Evolutionary conservation across 2,888 invertebrate species (phyloP).

Genomic region (Drosophila mimetica): DNA sequence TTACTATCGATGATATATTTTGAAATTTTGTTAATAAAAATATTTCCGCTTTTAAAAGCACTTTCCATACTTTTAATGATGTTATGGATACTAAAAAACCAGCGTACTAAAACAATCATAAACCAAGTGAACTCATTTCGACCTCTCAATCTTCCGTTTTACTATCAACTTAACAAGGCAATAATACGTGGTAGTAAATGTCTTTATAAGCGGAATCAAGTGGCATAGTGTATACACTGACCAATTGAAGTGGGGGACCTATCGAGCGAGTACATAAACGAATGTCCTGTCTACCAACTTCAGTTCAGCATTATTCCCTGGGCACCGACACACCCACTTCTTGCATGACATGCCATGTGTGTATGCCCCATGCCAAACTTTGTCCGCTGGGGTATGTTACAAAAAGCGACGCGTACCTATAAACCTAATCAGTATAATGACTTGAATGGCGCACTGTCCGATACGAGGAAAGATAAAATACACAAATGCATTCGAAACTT

Average conservation of each 20-base stretch:
- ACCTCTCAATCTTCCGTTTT: background rate
- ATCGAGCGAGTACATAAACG: conserved; percentile 18
- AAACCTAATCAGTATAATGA: conserved; percentile 45
- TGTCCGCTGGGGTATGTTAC: conserved; percentile 26
- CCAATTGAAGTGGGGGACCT: conserved; percentile 8
- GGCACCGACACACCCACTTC: conserved; percentile 44
- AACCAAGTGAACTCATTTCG: background rate
- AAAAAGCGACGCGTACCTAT: conserved; percentile 22
- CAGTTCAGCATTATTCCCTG: background rate
- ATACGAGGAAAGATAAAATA: conserved; percentile 9
- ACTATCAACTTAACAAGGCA: background rate
- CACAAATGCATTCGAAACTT: conserved; percentile 14
- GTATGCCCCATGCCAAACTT: conserved; percentile 16
- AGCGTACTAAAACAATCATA: background rate
- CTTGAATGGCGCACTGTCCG: conserved; percentile 34
- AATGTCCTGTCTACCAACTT: conserved; percentile 20
- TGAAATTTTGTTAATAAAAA: too few relatives aligned
- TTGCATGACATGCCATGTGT: conserved; percentile 31
- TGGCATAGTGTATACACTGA: conserved; percentile 16
- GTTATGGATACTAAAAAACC: background rate
- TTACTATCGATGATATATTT: too few relatives aligned
- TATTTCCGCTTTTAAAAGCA: too few relatives aligned
- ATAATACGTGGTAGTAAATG: background rate
- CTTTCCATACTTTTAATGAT: too few relatives aligned
- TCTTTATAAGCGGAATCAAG: background rate